Base-by-base conservation (phyloP, 2,797 vertebrate species). In the Typhlichthys eigenmanni region DNA sequence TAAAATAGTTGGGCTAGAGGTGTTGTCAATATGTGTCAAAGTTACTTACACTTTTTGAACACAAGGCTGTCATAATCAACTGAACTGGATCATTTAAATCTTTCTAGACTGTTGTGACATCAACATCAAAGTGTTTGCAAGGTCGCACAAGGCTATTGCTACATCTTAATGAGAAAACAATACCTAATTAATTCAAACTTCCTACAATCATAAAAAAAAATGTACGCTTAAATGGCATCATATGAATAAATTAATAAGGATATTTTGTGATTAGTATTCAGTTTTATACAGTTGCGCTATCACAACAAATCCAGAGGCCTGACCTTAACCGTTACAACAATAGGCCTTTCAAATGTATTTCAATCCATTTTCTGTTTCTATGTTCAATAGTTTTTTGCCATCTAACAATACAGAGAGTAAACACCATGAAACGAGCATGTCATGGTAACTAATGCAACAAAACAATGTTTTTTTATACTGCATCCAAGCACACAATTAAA, bases 301-400 rank as follows among this genome's bases (percentile, higher is more conserved):
- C 34, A 8, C 34, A 38, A 38, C 34, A 38, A 38, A 38, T 8
- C 34, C 34, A 5, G 34, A 38, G 1, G 34, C 34, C 34, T 38
- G 34, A 38, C 34, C 34, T 8, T 38, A 38, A 38, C 6, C 34
- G 34, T 29, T 56, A 49, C 19, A 57, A 71, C 14, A 55, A 62
- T 53, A 69, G 52, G 61, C 6, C 12, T 69, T 16, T 54, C 38
- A 62, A 60, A 70, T 53, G 58, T 14, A 60, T 71, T 67, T 65
- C 49, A 65, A 19, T 76, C 43, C 49, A 60, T 68, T 51, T n/a
- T 54, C 2, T 1, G 38, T 48, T 19, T 74, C 70, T 48, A 55
- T 69, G 66, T 38, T 58, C 55, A 58, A 68, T 38, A 1, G 5
- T 38, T 8, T 34, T 38, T 38, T 38, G 34, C 6, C 34, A 38